Conservation (phyloP, 2,888 invertebrate genomes). For the Meta bourneti region DNA sequence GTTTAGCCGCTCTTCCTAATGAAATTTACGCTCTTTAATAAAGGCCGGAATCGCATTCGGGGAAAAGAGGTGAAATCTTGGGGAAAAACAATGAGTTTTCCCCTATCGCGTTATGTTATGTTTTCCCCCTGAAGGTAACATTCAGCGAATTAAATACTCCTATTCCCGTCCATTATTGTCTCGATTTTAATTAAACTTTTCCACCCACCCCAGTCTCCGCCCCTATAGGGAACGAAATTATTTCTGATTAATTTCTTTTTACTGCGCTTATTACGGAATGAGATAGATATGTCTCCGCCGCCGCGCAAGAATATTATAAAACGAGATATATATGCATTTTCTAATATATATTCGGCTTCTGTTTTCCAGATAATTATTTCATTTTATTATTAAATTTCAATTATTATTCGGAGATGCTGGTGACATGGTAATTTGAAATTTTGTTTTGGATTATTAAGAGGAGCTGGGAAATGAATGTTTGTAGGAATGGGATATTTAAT, state of each 20-base stretch:
- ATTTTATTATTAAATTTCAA: slow-evolving; percentile 21
- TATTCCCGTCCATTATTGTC: slow-evolving; percentile 8
- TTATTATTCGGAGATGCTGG: neutral
- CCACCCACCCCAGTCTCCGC: neutral
- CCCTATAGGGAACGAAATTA: slow-evolving; percentile 40
- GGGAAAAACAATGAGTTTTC: slow-evolving; percentile 23
- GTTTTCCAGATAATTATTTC: slow-evolving; percentile 12
- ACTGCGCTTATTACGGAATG: neutral
- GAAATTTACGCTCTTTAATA: slow-evolving; percentile 61
- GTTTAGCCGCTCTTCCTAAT: slow-evolving; percentile 54
- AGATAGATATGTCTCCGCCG: neutral
- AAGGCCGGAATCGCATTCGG: neutral
- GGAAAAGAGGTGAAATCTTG: neutral
- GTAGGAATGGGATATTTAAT: neutral
- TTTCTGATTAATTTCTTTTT: slow-evolving; percentile 62
- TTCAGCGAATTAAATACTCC: neutral
- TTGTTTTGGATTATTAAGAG: neutral
- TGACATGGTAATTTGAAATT: neutral
- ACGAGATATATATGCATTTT: neutral
- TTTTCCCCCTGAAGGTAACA: slow-evolving; percentile 2
- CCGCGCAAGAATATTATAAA: no score
- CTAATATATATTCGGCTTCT: neutral
- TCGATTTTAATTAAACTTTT: slow-evolving; percentile 65
- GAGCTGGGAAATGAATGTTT: neutral
- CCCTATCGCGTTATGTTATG: slow-evolving; percentile 4